Base-by-base conservation (phyloP, 2,888 invertebrate species). In the Aleiodes testaceus region DNA sequence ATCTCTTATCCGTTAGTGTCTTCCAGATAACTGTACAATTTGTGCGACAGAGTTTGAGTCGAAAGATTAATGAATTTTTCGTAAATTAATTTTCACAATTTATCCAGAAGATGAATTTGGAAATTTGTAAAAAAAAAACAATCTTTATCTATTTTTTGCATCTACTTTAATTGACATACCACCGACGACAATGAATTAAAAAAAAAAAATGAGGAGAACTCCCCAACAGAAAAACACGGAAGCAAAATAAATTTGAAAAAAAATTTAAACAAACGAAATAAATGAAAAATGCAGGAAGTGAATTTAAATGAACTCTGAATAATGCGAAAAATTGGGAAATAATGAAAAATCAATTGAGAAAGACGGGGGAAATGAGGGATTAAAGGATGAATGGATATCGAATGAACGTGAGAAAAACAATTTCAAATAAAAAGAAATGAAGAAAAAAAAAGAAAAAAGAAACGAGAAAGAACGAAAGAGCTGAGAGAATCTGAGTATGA, bases 1-100 rank as follows among this genome's bases (percentile, higher is more conserved):
- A 30, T 20, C 77, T 72, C 75, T 70, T 75, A 75, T 76, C 74
- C 64, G 69, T 75, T 81, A 78, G 79, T 81, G 81, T 82, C 82
- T 82, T 82, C 80, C 80, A 79, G 75, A 64, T 72, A 69, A 66
- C 66, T 70, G 65, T 70, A 53, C 53, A 20, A 65, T 70, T 65
- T 70, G 69, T 59, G 66, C 67, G 52, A 36, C 36, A 59, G 59
- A 16, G 36, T 59, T 59, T 42, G 59, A 42, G n/a, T 14, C 1
- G 20, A 50, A 16, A 50, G 6, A 16, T 16, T 42, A 36, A 36
- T 36, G 36, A 36, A 36, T 36, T 36, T n/a, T 36, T 36, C 36
- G 36, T 36, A 36, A 36, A 36, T 36, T 11, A 36, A 36, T 59
- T 59, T 30, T 18, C 59, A 59, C 59, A 16, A 36, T 59, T 26